Percentiles rank a stretch among this genome's conserved stretches.
Conservation (phyloP, 2,797 vertebrate species). For the Acridotheres tristis region DNA sequence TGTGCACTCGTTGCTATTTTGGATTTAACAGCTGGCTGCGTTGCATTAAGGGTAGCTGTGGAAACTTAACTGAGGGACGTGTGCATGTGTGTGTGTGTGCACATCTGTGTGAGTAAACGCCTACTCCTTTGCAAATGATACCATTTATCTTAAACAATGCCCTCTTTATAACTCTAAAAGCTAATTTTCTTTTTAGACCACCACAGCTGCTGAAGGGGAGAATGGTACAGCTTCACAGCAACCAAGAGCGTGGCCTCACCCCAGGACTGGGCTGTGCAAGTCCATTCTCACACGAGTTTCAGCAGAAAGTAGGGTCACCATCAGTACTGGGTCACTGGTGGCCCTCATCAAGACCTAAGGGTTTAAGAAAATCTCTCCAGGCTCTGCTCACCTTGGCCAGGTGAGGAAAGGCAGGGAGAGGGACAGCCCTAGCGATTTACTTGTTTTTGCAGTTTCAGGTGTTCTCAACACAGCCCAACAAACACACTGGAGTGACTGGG, state of each 20-base stretch:
- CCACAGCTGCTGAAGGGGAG: neutral
- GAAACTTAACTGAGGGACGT: neutral
- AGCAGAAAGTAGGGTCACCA: neutral
- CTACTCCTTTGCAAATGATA: constrained; percentile 15
- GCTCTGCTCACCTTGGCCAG: neutral
- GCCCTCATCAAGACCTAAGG: neutral
- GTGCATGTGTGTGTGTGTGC: rapidly evolving
- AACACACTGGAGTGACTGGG: neutral
- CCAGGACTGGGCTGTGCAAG: neutral
- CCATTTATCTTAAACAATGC: constrained; percentile 18
- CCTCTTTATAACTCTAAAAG: neutral
- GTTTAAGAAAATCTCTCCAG: neutral
- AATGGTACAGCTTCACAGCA: neutral
- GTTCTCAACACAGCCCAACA: neutral
- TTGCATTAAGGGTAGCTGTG: constrained; percentile 12
- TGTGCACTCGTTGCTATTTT: constrained; percentile 39
- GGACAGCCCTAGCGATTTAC: neutral
- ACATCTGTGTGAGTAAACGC: neutral
- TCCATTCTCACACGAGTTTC: neutral
- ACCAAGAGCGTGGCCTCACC: neutral
- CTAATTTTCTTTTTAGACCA: constrained; percentile 7
- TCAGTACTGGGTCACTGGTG: neutral
- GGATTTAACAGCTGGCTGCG: constrained; percentile 61
- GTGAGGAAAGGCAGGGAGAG: neutral
- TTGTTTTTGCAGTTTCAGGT: neutral